Percentiles rank a stretch among this genome's conserved stretches.
Evolutionary conservation across 1,140 invertebrate species (phyloP).

Genomic region (Brachionus manjavacas): DNA sequence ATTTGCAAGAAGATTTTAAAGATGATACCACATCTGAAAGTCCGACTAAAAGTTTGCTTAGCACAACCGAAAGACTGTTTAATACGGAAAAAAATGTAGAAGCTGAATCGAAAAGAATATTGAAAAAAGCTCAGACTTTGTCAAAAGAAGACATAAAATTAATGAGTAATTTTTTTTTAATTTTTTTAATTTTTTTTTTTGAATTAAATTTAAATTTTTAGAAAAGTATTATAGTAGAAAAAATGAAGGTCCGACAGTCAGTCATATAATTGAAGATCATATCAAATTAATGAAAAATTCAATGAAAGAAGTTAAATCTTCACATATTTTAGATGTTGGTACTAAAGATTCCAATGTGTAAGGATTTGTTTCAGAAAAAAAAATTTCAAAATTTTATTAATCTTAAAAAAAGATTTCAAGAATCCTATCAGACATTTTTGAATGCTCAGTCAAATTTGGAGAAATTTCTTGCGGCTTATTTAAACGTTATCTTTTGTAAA

Average conservation of each 20-base stretch:
- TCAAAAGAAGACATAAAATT: constrained; percentile 41
- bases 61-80: background rate
- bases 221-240: constrained; percentile 53
- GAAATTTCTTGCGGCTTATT: constrained; percentile 53
- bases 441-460: constrained; percentile 50
- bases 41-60: background rate
- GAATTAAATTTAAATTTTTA: constrained; percentile 28
- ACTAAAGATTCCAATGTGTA: constrained; percentile 50
- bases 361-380: background rate
- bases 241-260: constrained; percentile 53
- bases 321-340: constrained; percentile 56
- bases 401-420: constrained; percentile 49
- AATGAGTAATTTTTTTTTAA: constrained; percentile 39
- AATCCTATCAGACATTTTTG: constrained; percentile 50
- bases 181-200: no score
- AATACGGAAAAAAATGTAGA: constrained; percentile 28
- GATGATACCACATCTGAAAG: background rate
- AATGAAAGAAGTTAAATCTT: constrained; percentile 52
- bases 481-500: constrained; percentile 52
- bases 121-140: constrained; percentile 30
- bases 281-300: constrained; percentile 49
- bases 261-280: constrained; percentile 49
- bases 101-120: constrained; percentile 16
- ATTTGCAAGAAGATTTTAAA: background rate
- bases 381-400: constrained; percentile 43